A percentile compares a stretch with the other conserved stretches of the same genome.
Conservation (phyloP, 2,113 vertebrate genomes). For the Orientallactaga bullata region DNA sequence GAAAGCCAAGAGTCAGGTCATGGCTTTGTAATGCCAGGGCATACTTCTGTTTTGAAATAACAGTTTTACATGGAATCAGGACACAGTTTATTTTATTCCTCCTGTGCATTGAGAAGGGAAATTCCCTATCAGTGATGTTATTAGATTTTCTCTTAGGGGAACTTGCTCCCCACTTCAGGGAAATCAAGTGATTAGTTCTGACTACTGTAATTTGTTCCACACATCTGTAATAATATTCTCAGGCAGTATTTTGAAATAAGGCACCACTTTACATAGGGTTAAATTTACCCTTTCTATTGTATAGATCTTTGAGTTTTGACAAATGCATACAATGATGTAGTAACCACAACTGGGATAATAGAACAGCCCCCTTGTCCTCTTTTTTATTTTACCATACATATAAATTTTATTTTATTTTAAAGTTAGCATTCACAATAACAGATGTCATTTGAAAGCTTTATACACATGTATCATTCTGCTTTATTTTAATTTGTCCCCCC, state of each 20-base stretch:
- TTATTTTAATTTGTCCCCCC: not conserved
- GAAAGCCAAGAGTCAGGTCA: not conserved
- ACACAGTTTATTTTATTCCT: constrained; percentile 17
- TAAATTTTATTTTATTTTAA: not conserved
- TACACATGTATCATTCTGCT: not conserved
- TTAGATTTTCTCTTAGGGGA: constrained; percentile 8
- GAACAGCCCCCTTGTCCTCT: not conserved
- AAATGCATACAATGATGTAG: not conserved
- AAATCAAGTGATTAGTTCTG: constrained; percentile 65
- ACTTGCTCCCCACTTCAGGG: not conserved
- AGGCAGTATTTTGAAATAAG: constrained; percentile 53
- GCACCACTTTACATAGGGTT: not conserved
- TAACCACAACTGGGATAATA: not conserved
- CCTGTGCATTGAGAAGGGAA: not conserved
- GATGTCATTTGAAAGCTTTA: not conserved
- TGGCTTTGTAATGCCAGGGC: not conserved
- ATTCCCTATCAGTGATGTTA: constrained; percentile 15
- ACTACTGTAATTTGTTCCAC: constrained; percentile 27
- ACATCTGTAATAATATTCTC: constrained; percentile 20
- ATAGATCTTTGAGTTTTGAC: constrained; percentile 14
- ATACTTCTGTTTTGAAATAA: constrained; percentile 23
- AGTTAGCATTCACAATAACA: not conserved
- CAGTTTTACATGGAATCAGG: constrained; percentile 27
- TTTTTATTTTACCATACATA: not conserved
- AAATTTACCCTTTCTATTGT: constrained; percentile 4